phyloP scores from a whole-genome alignment of 2,113 vertebrate species.

The Tichodroma muraria region DNA sequence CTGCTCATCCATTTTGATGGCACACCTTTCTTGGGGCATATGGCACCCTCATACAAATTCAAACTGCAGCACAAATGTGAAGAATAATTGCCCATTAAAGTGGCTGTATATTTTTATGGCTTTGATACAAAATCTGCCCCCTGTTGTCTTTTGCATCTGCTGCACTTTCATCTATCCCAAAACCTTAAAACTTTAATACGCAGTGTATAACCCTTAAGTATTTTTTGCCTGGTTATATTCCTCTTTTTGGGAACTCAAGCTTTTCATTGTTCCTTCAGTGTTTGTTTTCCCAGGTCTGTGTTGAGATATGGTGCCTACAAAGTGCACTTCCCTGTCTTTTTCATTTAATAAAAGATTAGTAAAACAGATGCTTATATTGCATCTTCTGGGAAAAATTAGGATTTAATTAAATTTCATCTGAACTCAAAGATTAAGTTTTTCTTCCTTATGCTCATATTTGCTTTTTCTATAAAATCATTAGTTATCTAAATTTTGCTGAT shows the following conservation, averaged over 20 bases:
- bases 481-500: neutral
- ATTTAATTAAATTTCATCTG: neutral
- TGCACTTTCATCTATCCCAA: slow-evolving; percentile 63
- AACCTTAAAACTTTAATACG: slow-evolving; percentile 71
- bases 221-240: slow-evolving; percentile 51
- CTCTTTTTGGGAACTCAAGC: slow-evolving; percentile 24
- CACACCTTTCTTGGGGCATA: slow-evolving; percentile 72
- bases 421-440: neutral
- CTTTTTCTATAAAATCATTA: neutral
- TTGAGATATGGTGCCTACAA: neutral
- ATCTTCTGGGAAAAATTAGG: neutral
- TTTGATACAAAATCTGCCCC: slow-evolving; percentile 74
- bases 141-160: slow-evolving; percentile 79
- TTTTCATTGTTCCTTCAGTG: neutral
- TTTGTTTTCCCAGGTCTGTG: slow-evolving; percentile 37
- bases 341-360: neutral
- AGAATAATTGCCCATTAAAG: slow-evolving; percentile 83
- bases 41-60: slow-evolving; percentile 69
- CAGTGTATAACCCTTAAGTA: slow-evolving; percentile 64
- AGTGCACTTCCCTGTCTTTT: neutral
- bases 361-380: neutral
- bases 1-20: slow-evolving; percentile 7
- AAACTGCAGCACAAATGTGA: slow-evolving; percentile 68
- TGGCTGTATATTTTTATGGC: slow-evolving; percentile 78
- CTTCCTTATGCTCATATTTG: neutral